Percentiles rank a stretch among this genome's conserved stretches.
Evolutionary conservation across 2,113 vertebrate genomes (phyloP).

Genomic region (Eulacestoma nigropectus): DNA sequence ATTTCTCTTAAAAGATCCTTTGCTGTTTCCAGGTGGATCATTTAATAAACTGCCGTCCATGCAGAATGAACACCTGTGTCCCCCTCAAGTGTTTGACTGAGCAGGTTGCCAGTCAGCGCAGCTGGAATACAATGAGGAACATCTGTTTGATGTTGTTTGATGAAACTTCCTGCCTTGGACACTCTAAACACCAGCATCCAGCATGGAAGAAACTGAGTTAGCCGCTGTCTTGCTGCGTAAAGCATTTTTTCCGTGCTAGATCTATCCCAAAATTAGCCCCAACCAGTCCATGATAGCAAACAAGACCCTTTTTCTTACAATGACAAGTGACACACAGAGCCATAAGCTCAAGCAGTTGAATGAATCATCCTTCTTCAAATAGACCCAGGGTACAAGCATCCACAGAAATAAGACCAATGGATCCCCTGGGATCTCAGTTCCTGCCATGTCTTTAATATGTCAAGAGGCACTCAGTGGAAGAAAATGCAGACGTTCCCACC

Average conservation of each 20-base stretch:
- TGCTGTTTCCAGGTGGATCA: neutral
- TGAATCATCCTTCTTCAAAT: conserved; percentile 51
- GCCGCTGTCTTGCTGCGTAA: neutral
- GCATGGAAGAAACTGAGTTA: neutral
- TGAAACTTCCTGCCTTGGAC: neutral
- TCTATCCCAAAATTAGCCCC: conserved; percentile 17
- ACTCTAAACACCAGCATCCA: neutral
- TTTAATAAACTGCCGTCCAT: neutral
- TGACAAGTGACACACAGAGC: conserved; percentile 7
- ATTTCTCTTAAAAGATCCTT: neutral
- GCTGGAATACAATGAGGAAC: neutral
- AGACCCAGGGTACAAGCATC: neutral
- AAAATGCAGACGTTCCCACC: conserved; percentile 5
- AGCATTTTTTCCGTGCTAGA: conserved; percentile 25
- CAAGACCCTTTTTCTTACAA: conserved; percentile 11
- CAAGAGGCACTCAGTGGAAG: neutral
- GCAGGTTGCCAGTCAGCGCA: neutral
- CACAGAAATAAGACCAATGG: conserved; percentile 4
- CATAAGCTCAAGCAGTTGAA: neutral
- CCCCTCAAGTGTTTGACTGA: neutral
- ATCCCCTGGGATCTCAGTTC: conserved; percentile 35
- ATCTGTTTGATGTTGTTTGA: conserved; percentile 13
- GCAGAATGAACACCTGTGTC: neutral
- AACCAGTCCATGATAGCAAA: neutral
- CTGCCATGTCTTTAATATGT: conserved; percentile 38